A percentile compares a stretch with the other conserved stretches of the same genome.
These are phyloP conservation scores for Papilio protenor DNA, from an alignment of 2,888 invertebrate species.

Conservation along the genomic window DNA sequence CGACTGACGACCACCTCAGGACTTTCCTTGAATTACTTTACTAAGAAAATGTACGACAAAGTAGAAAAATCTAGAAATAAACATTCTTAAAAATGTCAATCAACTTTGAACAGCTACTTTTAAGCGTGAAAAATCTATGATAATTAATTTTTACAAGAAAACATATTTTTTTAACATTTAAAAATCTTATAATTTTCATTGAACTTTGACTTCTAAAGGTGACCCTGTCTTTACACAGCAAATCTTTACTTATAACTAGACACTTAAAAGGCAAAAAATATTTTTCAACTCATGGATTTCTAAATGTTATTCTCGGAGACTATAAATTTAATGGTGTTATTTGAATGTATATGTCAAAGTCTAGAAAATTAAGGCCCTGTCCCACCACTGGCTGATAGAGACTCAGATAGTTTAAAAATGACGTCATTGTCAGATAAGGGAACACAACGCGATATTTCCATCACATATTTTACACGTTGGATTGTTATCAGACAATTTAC, in stretches of 20 bases:
- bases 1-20: conserved; percentile 56
- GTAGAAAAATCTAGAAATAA: conserved; percentile 38
- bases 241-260: background rate
- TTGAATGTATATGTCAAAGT: background rate
- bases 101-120: background rate
- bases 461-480: too few relatives aligned
- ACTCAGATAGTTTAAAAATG: too few relatives aligned
- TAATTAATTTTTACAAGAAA: background rate
- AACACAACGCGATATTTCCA: too few relatives aligned
- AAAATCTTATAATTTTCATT: background rate
- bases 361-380: background rate
- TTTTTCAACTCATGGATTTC: background rate
- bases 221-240: background rate
- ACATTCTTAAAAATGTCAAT: conserved; percentile 8
- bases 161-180: background rate
- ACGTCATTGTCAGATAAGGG: too few relatives aligned
- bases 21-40: conserved; percentile 54
- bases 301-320: too few relatives aligned
- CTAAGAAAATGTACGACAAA: conserved; percentile 34
- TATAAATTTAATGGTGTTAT: too few relatives aligned
- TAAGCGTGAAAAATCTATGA: background rate
- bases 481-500: too few relatives aligned
- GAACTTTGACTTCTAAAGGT: background rate
- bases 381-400: too few relatives aligned
- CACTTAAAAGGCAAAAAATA: background rate